These are phyloP conservation scores for Drosophila quinaria DNA, from an alignment of 2,888 invertebrate species.

Conservation along the genomic window DNA sequence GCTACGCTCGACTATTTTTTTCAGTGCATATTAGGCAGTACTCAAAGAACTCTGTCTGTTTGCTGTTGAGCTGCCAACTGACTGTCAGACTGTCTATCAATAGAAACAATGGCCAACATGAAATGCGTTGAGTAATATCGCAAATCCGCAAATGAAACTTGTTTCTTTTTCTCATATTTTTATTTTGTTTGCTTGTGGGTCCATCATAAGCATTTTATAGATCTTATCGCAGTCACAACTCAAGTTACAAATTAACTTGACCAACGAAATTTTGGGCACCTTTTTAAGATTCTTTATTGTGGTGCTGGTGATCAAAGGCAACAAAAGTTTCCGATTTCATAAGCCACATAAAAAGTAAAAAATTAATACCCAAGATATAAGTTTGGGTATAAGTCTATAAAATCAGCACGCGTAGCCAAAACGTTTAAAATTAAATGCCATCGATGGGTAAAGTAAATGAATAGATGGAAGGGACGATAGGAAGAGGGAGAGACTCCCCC, in stretches of 20 bases:
- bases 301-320: constrained; percentile 37
- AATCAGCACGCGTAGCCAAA: constrained; percentile 79
- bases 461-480: background rate
- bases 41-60: constrained; percentile 4
- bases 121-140: constrained; percentile 69
- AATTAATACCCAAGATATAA: constrained; percentile 45
- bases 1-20: background rate
- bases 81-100: constrained; percentile 60
- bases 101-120: constrained; percentile 59
- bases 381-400: constrained; percentile 39
- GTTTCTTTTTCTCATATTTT: constrained; percentile 50
- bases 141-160: constrained; percentile 69
- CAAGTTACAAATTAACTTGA: constrained; percentile 69
- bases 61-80: constrained; percentile 14
- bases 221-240: constrained; percentile 65
- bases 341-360: constrained; percentile 53
- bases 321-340: constrained; percentile 70
- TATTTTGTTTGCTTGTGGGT: constrained; percentile 20
- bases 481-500: constrained; percentile 58
- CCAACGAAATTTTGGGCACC: constrained; percentile 42
- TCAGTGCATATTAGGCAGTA: constrained; percentile 33
- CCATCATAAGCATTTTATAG: constrained; percentile 51
- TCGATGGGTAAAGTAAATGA: constrained; percentile 10
- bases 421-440: constrained; percentile 70
- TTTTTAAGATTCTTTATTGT: constrained; percentile 28